Evolutionary conservation across 2,888 invertebrate species (phyloP).

Genomic region (Buathra laborator): DNA sequence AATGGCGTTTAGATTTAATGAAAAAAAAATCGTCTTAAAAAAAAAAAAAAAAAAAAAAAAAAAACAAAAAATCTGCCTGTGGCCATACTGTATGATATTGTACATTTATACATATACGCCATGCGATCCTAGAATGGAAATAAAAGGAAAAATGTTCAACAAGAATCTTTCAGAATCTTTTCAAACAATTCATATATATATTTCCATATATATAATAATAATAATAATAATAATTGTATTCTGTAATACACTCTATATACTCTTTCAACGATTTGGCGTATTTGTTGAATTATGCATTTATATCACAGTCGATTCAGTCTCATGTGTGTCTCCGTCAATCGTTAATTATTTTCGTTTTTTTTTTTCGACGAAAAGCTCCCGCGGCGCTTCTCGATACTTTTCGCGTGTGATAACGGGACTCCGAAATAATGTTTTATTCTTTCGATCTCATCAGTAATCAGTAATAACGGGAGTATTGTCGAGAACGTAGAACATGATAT

Average conservation of each 20-base stretch:
- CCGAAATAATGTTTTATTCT: neutral
- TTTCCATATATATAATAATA: too few species aligned
- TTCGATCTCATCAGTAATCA: conserved; percentile 56
- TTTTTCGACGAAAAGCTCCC: neutral
- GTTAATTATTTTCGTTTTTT: conserved; percentile 17
- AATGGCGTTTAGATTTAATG: conserved; percentile 44
- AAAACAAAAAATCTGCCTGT: conserved; percentile 61
- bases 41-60: conserved; percentile 4
- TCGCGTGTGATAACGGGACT: conserved; percentile 2
- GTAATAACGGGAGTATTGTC: conserved; percentile 66
- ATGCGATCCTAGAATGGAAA: conserved; percentile 71
- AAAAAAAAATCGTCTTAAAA: conserved; percentile 41
- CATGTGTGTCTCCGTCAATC: conserved; percentile 51
- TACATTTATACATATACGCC: conserved; percentile 75
- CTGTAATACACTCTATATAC: conserved; percentile 29
- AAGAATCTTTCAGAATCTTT: conserved; percentile 22
- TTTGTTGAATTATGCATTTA: conserved; percentile 50
- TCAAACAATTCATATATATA: neutral
- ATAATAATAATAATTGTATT: conserved; percentile 30
- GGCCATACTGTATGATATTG: conserved; percentile 74
- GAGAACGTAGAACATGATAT: conserved; percentile 74
- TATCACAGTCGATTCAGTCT: conserved; percentile 73
- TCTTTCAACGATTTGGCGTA: conserved; percentile 49
- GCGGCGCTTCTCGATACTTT: conserved; percentile 6
- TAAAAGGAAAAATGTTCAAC: conserved; percentile 63